Evolutionary conservation across 2,888 invertebrate genomes (phyloP).

Genomic region (Allacma fusca): DNA sequence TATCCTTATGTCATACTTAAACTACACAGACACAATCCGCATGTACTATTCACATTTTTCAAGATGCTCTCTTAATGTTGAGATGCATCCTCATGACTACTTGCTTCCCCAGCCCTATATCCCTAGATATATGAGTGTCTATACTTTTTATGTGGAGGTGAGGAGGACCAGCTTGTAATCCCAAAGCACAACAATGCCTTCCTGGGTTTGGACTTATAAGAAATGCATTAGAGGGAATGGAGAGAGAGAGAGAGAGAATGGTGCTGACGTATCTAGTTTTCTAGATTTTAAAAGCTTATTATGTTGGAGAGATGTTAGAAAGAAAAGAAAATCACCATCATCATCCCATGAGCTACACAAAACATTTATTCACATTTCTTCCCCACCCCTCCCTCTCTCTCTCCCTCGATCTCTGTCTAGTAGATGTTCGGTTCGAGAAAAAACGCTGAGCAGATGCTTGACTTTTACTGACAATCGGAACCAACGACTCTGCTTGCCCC

Average conservation of each 20-base stretch:
- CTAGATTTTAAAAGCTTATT: slow-evolving; percentile 34
- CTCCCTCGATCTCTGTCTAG: neutral
- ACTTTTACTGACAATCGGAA: slow-evolving; percentile 14
- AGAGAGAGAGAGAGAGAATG: neutral
- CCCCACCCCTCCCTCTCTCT: no score
- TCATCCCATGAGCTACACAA: slow-evolving; percentile 24
- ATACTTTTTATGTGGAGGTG: neutral
- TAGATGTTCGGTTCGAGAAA: neutral
- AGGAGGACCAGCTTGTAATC: neutral
- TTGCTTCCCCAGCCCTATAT: no score
- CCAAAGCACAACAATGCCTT: no score
- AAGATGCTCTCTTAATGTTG: no score
- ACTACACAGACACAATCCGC: no score
- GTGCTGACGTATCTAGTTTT: slow-evolving; percentile 23
- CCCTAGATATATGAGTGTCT: no score
- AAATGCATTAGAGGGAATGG: neutral
- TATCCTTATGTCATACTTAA: no score
- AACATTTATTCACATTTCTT: slow-evolving; percentile 21
- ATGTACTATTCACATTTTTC: no score
- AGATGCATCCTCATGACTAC: no score
- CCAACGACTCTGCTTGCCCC: no score
- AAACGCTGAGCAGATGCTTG: slow-evolving; percentile 28
- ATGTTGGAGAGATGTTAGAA: slow-evolving; percentile 22
- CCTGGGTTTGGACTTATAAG: neutral
- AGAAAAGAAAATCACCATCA: slow-evolving; percentile 31